Base-by-base conservation (phyloP, 1,140 invertebrate genomes). In the Drosophila setifemur region DNA sequence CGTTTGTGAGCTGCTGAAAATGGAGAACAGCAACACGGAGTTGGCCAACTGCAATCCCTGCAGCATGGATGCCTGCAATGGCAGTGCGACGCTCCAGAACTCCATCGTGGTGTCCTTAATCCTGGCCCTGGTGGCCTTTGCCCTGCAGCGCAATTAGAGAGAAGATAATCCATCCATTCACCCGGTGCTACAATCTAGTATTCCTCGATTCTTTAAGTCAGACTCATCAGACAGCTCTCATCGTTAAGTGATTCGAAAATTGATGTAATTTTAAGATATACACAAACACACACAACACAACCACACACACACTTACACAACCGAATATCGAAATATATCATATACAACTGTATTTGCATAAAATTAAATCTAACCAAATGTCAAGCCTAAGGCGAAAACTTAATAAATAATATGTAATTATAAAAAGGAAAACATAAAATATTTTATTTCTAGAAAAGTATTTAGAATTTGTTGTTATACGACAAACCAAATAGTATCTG, bases 21-120 rank as follows among this genome's bases (percentile, higher is more conserved):
- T 16, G 1, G 54, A 67, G 35, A 73, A 74, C 40, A 61, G 58
- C 12, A 45, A 39, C 7, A 50, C 50, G 0, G 11, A 66, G 14
- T 0, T 83, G 5, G 52, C 37, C 42, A 60, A 70, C 18, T 89
- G 88, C 8, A 35, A 74, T 63, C 76, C 88, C 5, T 89, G 88
- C 63, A 68, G 53, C 37, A 88, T 82, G 73, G 72, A 69, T 47
- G 66, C 60, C 21, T 89, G 88, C 48, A 89, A 89, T 44, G 64
- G 76, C 44, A 57, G 61, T 7, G 40, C 50, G 0, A 11, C 60
- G 25, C 6, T 83, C 9, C 50, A 70, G 11, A 54, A 72, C 1
- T 74, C 88, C 8, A 2, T 86, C 4, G 28, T 77, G 23, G 60
- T 47, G 29, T 50, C 87, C 0, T 9, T 89, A 1, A 8, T 83